A percentile compares a stretch with the other conserved stretches of the same genome.
phyloP scores from a whole-genome alignment of 2,888 invertebrate genomes.

The Nebria salina region DNA sequence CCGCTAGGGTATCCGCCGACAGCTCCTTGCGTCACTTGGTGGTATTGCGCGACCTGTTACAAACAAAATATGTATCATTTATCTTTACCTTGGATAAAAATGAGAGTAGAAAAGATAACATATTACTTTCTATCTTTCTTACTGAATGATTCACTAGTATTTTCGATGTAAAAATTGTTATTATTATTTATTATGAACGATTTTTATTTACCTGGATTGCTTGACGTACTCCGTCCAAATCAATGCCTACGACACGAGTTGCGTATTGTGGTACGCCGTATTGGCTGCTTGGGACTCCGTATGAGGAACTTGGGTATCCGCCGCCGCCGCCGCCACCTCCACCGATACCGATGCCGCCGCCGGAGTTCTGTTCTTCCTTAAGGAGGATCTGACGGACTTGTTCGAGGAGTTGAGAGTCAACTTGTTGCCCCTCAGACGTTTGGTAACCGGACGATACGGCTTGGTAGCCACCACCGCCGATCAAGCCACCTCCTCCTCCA shows the following conservation, averaged over 20 bases:
- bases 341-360: constrained; percentile 64
- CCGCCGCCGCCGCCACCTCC: constrained; percentile 63
- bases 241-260: constrained; percentile 81
- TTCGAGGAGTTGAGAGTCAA: constrained; percentile 82
- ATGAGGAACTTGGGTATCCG: constrained; percentile 65
- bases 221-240: constrained; percentile 85
- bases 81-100: no score
- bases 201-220: constrained; percentile 76
- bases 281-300: constrained; percentile 69
- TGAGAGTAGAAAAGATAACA: no score
- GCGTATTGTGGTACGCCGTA: constrained; percentile 71
- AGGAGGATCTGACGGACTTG: constrained; percentile 86
- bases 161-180: no score
- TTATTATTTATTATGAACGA: neutral
- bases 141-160: no score
- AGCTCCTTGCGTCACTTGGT: constrained; percentile 52
- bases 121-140: no score
- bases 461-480: constrained; percentile 78
- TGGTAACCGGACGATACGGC: constrained; percentile 82
- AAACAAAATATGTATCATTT: neutral
- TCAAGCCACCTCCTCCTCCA: constrained; percentile 63
- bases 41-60: constrained; percentile 54
- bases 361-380: constrained; percentile 77
- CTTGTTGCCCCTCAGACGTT: constrained; percentile 84
- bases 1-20: constrained; percentile 62